phyloP scores from a whole-genome alignment of 2,113 vertebrate genomes.

The Stigmatopora argus region DNA sequence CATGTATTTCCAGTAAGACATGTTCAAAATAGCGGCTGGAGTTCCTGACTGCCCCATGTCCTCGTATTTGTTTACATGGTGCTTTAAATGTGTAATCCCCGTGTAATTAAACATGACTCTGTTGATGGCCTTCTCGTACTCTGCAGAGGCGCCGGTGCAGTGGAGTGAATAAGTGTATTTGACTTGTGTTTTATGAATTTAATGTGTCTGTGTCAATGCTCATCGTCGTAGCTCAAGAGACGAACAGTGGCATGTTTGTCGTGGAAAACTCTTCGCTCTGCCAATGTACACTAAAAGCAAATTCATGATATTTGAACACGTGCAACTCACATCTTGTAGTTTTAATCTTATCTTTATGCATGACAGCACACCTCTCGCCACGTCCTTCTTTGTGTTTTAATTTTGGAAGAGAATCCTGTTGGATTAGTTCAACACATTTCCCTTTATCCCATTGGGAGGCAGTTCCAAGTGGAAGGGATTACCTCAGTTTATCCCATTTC shows the following conservation, averaged over 20 bases:
- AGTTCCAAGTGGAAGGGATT: slow-evolving; percentile 62
- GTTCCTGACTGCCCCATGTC: slow-evolving; percentile 23
- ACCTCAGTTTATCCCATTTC: slow-evolving; percentile 52
- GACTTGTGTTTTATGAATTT: slow-evolving; percentile 46
- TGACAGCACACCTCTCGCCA: slow-evolving; percentile 4
- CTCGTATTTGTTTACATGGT: slow-evolving; percentile 29
- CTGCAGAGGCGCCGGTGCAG: slow-evolving; percentile 15
- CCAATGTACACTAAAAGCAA: slow-evolving; percentile 11
- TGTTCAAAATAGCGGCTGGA: slow-evolving; percentile 16
- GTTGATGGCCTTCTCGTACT: slow-evolving; percentile 41
- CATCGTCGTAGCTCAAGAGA: slow-evolving; percentile 19
- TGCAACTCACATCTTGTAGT: slow-evolving; percentile 1
- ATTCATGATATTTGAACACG: slow-evolving; percentile 11
- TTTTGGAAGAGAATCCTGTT: slow-evolving; percentile 46
- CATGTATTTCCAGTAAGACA: slow-evolving; percentile 19
- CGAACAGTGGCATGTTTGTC: slow-evolving; percentile 20
- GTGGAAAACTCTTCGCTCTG: slow-evolving; percentile 9
- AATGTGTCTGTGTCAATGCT: slow-evolving; percentile 30
- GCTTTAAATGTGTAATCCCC: slow-evolving; percentile 30
- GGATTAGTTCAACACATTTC: slow-evolving; percentile 64
- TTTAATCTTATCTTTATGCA: slow-evolving; percentile 38
- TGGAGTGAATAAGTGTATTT: slow-evolving; percentile 38
- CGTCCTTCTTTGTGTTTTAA: slow-evolving; percentile 41
- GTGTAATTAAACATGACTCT: slow-evolving; percentile 51
- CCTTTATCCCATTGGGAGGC: slow-evolving; percentile 57